These are phyloP conservation scores for Nomada ferruginata DNA, from an alignment of 2,888 invertebrate species.

Conservation along the genomic window DNA sequence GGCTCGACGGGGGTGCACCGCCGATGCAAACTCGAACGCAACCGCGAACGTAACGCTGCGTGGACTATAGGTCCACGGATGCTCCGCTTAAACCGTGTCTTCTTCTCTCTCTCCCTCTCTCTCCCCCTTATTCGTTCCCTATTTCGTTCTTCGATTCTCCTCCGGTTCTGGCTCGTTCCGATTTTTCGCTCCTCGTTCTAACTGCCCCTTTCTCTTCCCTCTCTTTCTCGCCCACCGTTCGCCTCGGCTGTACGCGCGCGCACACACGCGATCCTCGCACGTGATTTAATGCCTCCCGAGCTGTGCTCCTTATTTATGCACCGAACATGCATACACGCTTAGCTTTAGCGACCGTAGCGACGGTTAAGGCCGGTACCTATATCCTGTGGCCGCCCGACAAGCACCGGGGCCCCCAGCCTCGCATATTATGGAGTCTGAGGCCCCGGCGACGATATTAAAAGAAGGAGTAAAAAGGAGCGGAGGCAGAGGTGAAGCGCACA, in stretches of 20 bases:
- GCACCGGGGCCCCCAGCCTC: slow-evolving; percentile 68
- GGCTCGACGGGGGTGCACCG: slow-evolving; percentile 81
- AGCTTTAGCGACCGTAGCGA: slow-evolving; percentile 74
- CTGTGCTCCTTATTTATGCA: slow-evolving; percentile 83
- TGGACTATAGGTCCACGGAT: slow-evolving; percentile 49
- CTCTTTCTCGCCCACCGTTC: slow-evolving; percentile 44
- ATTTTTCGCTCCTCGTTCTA: slow-evolving; percentile 41
- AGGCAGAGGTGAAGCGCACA: slow-evolving; percentile 68
- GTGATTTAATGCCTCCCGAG: slow-evolving; percentile 83
- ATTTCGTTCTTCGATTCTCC: slow-evolving; percentile 16
- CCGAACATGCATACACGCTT: slow-evolving; percentile 81
- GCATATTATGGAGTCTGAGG: slow-evolving; percentile 77
- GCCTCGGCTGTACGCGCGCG: slow-evolving; percentile 52
- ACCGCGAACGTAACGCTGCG: slow-evolving; percentile 69
- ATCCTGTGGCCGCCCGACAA: slow-evolving; percentile 73
- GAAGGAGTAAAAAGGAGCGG: slow-evolving; percentile 59
- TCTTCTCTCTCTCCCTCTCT: slow-evolving; percentile 19
- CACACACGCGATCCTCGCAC: slow-evolving; percentile 79
- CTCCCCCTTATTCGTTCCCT: slow-evolving; percentile 1
- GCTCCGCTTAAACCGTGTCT: slow-evolving; percentile 44
- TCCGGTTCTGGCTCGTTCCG: slow-evolving; percentile 20
- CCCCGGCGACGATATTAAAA: slow-evolving; percentile 74
- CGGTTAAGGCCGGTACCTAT: slow-evolving; percentile 78
- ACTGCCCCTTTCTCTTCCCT: slow-evolving; percentile 41
- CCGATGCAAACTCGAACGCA: slow-evolving; percentile 74